A percentile compares a stretch with the other conserved stretches of the same genome.
Conservation (phyloP, 1,140 invertebrate genomes). For the Penaeus japonicus region DNA sequence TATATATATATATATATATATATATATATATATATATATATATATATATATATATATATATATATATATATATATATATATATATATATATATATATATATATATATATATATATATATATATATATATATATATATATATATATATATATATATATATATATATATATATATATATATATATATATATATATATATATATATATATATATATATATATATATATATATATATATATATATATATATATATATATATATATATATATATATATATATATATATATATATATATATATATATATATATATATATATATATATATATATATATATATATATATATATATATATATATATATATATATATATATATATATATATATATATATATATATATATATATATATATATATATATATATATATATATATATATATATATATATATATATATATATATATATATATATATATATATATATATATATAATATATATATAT, state of each 20-base stretch:
- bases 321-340: slow-evolving; percentile 1
- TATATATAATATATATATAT: neutral
- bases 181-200: no score
- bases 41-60: neutral
- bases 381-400: neutral
- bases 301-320: neutral
- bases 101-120: no score
- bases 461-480: neutral
- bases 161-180: no score
- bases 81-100: neutral
- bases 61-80: neutral
- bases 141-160: no score
- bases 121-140: no score
- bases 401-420: neutral
- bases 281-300: neutral
- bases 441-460: neutral
- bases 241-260: neutral
- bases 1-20: neutral
- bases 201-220: no score
- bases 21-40: neutral
- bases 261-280: neutral
- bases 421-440: neutral
- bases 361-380: neutral
- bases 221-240: neutral
- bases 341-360: neutral